Evolutionary conservation across 2,797 vertebrate genomes (phyloP).

Genomic region (Chiloscyllium punctatum): DNA sequence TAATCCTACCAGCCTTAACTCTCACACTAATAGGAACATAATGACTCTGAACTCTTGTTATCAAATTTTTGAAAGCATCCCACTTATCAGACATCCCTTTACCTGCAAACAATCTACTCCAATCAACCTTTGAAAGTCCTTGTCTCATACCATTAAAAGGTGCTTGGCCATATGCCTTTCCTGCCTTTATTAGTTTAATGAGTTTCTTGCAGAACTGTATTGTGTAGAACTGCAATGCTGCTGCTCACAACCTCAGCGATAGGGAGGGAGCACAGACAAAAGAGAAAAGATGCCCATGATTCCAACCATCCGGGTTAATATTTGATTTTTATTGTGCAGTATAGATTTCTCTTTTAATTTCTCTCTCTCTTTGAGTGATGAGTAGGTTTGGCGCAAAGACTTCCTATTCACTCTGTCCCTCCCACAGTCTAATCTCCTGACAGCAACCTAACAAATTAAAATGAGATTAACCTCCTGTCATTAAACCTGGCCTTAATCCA

Average conservation of each 20-base stretch:
- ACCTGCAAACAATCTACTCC: too few relatives aligned
- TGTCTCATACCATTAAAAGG: too few relatives aligned
- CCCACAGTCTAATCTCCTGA: not conserved
- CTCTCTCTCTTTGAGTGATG: not conserved
- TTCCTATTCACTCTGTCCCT: conserved; percentile 11
- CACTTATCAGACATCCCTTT: too few relatives aligned
- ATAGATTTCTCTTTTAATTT: not conserved
- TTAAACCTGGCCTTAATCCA: not conserved
- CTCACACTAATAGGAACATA: too few relatives aligned
- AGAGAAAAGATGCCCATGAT: not conserved
- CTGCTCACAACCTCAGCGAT: not conserved
- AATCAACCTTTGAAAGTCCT: too few relatives aligned
- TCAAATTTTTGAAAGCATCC: too few relatives aligned
- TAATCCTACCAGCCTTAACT: too few relatives aligned
- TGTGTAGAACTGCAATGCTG: not conserved
- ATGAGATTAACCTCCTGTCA: not conserved
- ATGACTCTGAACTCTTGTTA: too few relatives aligned
- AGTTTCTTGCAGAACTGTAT: not conserved
- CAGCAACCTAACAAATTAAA: not conserved
- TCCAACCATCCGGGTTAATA: not conserved
- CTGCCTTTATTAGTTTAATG: not conserved
- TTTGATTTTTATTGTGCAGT: not conserved
- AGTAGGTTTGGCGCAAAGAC: not conserved
- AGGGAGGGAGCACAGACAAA: not conserved
- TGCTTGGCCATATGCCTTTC: too few relatives aligned